These are phyloP conservation scores for Triops cancriformis DNA, from an alignment of 1,140 invertebrate species.

Conservation along the genomic window DNA sequence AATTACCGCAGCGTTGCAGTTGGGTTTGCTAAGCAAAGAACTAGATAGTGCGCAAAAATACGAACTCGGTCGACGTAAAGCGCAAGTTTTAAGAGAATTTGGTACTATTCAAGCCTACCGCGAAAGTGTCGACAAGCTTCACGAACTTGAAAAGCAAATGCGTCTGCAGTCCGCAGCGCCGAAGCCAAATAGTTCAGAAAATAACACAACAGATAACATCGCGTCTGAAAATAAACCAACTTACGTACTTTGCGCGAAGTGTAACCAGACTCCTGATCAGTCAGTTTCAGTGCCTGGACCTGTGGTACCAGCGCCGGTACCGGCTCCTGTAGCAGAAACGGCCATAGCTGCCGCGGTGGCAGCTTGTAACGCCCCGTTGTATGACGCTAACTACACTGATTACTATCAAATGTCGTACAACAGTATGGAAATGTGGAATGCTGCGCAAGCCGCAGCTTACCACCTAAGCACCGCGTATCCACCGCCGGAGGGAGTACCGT, in stretches of 20 bases:
- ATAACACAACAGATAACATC: background rate
- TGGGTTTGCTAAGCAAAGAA: conserved; percentile 33
- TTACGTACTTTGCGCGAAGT: background rate
- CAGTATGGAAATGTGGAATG: background rate
- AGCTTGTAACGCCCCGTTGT: background rate
- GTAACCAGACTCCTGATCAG: background rate
- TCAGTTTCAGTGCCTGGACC: too few species aligned
- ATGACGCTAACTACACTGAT: background rate
- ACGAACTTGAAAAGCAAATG: background rate
- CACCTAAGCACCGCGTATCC: background rate
- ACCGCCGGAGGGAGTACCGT: background rate
- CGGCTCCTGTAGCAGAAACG: background rate
- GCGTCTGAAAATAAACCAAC: background rate
- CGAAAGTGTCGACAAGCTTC: background rate
- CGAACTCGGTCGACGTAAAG: conserved; percentile 4
- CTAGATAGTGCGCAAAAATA: conserved; percentile 20
- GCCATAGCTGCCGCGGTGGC: background rate
- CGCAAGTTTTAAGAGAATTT: background rate
- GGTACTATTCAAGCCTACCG: background rate
- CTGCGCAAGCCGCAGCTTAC: background rate
- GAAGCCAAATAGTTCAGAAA: background rate
- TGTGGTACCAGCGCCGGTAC: background rate
- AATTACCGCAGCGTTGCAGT: conserved; percentile 33
- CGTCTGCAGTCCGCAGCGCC: background rate
- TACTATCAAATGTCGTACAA: background rate